Base-by-base conservation (phyloP, 2,797 vertebrate species). In the Chaetodon trifasciatus region DNA sequence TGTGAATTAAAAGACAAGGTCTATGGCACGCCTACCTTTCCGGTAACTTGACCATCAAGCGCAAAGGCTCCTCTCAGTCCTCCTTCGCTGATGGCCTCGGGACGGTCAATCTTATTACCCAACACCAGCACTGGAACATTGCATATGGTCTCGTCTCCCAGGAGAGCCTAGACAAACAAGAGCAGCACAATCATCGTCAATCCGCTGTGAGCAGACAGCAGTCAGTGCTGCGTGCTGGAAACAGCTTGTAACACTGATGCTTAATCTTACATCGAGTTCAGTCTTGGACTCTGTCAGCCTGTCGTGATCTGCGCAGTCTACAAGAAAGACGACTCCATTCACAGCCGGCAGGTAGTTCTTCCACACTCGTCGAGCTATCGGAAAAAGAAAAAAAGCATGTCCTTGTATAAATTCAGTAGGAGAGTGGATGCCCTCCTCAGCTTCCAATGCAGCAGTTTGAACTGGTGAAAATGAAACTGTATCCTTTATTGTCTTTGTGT, bases 271-370 rank as follows among this genome's bases (percentile, higher is more conserved):
- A 89, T 99, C 97, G 39, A 99, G 97, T 91, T 99, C 98, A 81
- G 94, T 93, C 95, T 99, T 99, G 72, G 98, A 97, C 94, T 99
- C 98, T 24, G 91, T 82, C 89, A 99, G 92, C 79, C 98, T 96
- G 70, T 91, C 91, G 1, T 95, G 94, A 92, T 99, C 98, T 66
- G 97, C 96, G 74, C 98, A 98, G 93, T 99, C 98, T 83, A 98
- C 97, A 44, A 99, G 94, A 92, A 98, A 99, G 65, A 99, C 98
- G 49, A 99, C 97, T 80, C 96, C 98, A 58, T 99, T 99, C 90
- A 99, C 98, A 57, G 98, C 98, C 42, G 97, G 98, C 91, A 99
- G 96, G 92, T 99, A 99, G 93, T 99, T 99, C 94, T 97, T 99
- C 98, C 98, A 99, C 68, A 98, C 97, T 94, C 97, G 96, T 76